Conservation (phyloP, 2,888 invertebrate species). For the Drosophila histrio region DNA sequence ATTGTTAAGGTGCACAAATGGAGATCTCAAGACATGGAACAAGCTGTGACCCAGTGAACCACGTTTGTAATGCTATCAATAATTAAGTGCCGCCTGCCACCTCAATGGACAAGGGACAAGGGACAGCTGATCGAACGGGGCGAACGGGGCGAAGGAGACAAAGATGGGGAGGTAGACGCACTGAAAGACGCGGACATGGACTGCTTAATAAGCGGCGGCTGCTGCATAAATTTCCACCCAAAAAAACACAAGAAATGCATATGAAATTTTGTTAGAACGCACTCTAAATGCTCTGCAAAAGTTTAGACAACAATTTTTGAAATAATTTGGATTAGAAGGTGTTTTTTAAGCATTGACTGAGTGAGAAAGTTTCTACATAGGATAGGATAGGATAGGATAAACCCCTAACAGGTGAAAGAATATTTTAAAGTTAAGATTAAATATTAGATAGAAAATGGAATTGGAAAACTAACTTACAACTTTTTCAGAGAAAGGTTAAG, state of each 20-base stretch:
- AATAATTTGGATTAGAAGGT: too few relatives aligned
- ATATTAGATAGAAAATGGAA: too few relatives aligned
- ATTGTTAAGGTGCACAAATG: conserved; percentile 41
- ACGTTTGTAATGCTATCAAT: conserved; percentile 77
- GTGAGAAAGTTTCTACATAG: too few relatives aligned
- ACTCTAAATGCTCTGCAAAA: conserved; percentile 22
- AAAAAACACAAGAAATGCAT: conserved; percentile 39
- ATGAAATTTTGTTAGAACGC: background rate
- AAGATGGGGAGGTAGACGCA: conserved; percentile 3
- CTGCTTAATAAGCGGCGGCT: conserved; percentile 77
- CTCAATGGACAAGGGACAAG: conserved; percentile 36
- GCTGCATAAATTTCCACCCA: conserved; percentile 74
- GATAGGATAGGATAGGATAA: too few relatives aligned
- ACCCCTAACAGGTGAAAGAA: too few relatives aligned
- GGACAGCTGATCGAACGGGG: background rate
- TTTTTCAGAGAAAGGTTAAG: too few relatives aligned
- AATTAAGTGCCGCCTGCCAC: conserved; percentile 77
- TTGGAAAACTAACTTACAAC: too few relatives aligned
- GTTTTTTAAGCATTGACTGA: too few relatives aligned
- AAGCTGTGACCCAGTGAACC: conserved; percentile 70
- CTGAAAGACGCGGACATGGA: conserved; percentile 30
- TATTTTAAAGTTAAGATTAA: too few relatives aligned
- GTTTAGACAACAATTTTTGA: too few relatives aligned
- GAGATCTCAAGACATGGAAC: conserved; percentile 33
- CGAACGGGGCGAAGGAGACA: background rate